phyloP scores from a whole-genome alignment of 2,113 vertebrate species.

The Tricholaema leucomelas region DNA sequence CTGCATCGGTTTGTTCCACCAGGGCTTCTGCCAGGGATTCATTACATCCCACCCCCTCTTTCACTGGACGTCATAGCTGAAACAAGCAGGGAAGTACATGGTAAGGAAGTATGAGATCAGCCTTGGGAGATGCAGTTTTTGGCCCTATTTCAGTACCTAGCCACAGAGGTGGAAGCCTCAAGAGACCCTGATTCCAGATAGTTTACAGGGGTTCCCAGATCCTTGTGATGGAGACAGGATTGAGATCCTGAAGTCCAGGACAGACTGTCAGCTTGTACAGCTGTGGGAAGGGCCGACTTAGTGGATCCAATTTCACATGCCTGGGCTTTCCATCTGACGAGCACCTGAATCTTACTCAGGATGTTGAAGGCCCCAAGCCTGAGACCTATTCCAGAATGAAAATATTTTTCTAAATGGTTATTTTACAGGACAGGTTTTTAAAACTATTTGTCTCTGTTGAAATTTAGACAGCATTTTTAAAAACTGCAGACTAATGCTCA shows the following conservation, averaged over 20 bases:
- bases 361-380: rapidly evolving
- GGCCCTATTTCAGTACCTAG: not conserved
- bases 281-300: not conserved
- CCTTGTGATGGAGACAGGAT: not conserved
- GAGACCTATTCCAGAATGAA: not conserved
- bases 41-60: slow-evolving; percentile 56
- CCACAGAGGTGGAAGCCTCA: not conserved
- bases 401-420: not conserved
- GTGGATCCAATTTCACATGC: not conserved
- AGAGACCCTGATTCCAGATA: not conserved
- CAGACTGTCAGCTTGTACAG: not conserved
- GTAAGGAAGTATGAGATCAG: slow-evolving; percentile 46
- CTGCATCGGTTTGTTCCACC: slow-evolving; percentile 65
- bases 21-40: slow-evolving; percentile 69
- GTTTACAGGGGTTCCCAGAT: not conserved
- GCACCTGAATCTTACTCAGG: not conserved
- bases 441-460: not conserved
- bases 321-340: not conserved
- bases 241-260: not conserved
- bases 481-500: not conserved
- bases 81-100: slow-evolving; percentile 41
- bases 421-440: not conserved
- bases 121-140: not conserved
- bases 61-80: slow-evolving; percentile 62
- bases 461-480: not conserved